Percentiles rank a stretch among this genome's conserved stretches.
Evolutionary conservation across 2,797 vertebrate genomes (phyloP).

Genomic region (Chiroxiphia lanceolata): DNA sequence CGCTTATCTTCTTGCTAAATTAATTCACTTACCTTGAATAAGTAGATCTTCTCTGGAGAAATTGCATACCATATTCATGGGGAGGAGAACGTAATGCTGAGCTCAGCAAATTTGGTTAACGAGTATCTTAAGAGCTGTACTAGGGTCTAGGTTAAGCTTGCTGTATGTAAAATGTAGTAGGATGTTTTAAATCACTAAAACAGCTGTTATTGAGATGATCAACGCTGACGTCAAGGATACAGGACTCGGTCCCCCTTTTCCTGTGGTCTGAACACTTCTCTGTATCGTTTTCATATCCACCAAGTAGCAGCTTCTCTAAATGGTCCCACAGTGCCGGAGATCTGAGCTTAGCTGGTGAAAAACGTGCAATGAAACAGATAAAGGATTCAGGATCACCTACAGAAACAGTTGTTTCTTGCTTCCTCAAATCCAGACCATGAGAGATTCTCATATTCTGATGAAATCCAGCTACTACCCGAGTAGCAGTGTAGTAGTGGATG

Average conservation of each 20-base stretch:
- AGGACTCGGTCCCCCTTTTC: neutral
- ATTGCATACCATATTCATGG: neutral
- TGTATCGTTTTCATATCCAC: neutral
- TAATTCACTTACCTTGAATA: slow-evolving; percentile 21
- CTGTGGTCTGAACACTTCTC: neutral
- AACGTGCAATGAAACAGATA: neutral
- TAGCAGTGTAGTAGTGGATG: neutral
- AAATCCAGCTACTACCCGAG: neutral
- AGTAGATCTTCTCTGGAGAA: neutral
- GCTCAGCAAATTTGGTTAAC: neutral
- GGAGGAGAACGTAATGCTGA: neutral
- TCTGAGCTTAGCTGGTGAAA: neutral
- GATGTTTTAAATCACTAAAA: neutral
- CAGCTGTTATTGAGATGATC: neutral
- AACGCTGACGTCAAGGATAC: fast-evolving
- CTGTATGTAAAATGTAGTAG: neutral
- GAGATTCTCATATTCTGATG: neutral
- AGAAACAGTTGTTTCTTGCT: neutral
- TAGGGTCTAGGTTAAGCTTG: neutral
- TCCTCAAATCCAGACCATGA: neutral
- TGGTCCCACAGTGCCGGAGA: neutral
- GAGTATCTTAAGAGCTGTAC: neutral
- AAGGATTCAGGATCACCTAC: neutral
- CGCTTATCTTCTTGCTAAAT: neutral
- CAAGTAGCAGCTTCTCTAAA: neutral